phyloP scores from a whole-genome alignment of 2,888 invertebrate species.

The Amiota mariae region DNA sequence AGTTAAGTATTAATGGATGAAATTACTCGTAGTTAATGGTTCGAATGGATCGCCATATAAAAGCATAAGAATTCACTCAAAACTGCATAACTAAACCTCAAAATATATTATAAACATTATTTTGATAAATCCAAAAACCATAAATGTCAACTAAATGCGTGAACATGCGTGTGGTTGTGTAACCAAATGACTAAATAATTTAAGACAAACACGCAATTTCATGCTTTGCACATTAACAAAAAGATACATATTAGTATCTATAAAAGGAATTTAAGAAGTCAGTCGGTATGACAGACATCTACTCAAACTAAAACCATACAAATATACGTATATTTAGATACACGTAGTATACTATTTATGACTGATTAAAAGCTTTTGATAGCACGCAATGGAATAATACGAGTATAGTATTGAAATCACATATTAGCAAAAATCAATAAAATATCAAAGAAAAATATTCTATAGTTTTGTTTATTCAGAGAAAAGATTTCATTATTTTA shows the following conservation, averaged over 20 bases:
- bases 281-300: background rate
- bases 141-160: constrained; percentile 58
- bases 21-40: too few species aligned
- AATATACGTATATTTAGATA: too few species aligned
- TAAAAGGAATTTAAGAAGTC: background rate
- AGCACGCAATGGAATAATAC: constrained; percentile 18
- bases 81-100: too few species aligned
- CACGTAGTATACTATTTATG: constrained; percentile 7
- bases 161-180: constrained; percentile 49
- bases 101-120: too few species aligned
- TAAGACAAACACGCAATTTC: constrained; percentile 62
- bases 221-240: constrained; percentile 54
- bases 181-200: constrained; percentile 61
- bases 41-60: too few species aligned
- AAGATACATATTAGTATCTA: constrained; percentile 1
- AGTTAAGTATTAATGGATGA: too few species aligned
- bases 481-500: too few species aligned
- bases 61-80: too few species aligned
- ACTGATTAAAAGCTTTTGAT: constrained; percentile 23
- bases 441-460: too few species aligned
- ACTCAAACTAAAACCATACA: background rate
- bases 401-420: background rate
- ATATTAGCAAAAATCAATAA: constrained; percentile 18
- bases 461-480: too few species aligned
- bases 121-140: constrained; percentile 49